These are phyloP conservation scores for Phrynocephalus forsythii DNA, from an alignment of 2,797 vertebrate species.

Conservation along the genomic window DNA sequence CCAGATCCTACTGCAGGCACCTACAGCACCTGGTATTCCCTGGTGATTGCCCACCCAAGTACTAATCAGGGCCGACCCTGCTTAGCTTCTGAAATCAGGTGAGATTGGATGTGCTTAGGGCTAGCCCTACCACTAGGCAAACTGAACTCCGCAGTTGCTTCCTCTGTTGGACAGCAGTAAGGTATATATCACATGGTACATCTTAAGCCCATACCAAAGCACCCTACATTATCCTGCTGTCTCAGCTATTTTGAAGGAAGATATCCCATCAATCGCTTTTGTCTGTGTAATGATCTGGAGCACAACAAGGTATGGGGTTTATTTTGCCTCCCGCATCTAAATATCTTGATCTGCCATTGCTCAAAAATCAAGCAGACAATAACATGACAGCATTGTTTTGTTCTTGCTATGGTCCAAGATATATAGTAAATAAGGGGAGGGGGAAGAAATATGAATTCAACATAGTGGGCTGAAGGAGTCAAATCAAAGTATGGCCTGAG, in stretches of 20 bases:
- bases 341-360: not conserved
- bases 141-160: too few relatives aligned
- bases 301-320: too few relatives aligned
- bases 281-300: not conserved
- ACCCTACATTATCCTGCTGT: not conserved
- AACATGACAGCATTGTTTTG: conserved; percentile 20
- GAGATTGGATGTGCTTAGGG: too few relatives aligned
- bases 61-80: too few relatives aligned
- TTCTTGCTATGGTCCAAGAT: not conserved
- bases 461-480: not conserved
- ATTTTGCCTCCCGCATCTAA: not conserved
- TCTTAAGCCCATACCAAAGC: not conserved
- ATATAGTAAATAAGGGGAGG: not conserved
- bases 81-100: too few relatives aligned
- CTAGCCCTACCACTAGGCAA: too few relatives aligned
- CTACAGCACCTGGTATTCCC: too few relatives aligned
- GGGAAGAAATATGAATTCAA: conserved; percentile 14
- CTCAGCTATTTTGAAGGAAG: not conserved
- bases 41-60: too few relatives aligned
- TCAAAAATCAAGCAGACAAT: not conserved
- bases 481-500: conserved; percentile 28
- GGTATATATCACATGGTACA: too few relatives aligned
- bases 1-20: too few relatives aligned
- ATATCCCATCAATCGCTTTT: not conserved
- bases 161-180: too few relatives aligned